Evolutionary conservation across 1,140 invertebrate genomes (phyloP).

Genomic region (Drosophila neocordata): DNA sequence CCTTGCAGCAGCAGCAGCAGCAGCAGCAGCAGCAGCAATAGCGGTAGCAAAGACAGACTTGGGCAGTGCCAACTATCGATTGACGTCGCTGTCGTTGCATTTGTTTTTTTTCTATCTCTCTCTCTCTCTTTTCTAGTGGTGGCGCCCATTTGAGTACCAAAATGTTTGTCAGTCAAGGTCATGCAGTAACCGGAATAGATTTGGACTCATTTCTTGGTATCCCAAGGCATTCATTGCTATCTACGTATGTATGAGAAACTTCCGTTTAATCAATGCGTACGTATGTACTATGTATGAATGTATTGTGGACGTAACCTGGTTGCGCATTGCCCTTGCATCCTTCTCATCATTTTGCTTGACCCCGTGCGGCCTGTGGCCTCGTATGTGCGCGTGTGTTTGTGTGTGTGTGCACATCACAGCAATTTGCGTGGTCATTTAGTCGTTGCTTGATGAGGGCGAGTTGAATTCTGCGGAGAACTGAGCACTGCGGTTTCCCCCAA

Average conservation of each 20-base stretch:
- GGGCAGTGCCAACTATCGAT: constrained; percentile 64
- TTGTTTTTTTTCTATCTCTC: constrained; percentile 30
- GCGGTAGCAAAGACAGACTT: neutral
- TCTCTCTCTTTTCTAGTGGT: neutral
- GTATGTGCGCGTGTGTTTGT: neutral
- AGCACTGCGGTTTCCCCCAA: constrained; percentile 43
- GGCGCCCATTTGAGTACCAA: constrained; percentile 10
- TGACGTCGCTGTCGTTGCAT: constrained; percentile 43
- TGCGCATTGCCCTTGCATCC: too few species aligned
- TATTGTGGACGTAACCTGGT: too few species aligned
- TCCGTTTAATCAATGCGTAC: constrained; percentile 3
- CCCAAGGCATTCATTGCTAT: neutral
- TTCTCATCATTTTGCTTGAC: too few species aligned
- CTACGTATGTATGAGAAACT: constrained; percentile 10
- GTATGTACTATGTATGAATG: too few species aligned
- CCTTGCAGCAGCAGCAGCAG: constrained; percentile 9
- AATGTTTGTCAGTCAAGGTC: constrained; percentile 37
- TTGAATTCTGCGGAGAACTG: constrained; percentile 18
- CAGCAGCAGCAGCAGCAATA: neutral
- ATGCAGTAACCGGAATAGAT: neutral
- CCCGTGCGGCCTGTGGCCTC: too few species aligned
- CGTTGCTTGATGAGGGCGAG: constrained; percentile 24
- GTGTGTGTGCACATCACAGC: neutral
- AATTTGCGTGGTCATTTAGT: constrained; percentile 60
- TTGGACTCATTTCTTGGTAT: constrained; percentile 15